phyloP scores from a whole-genome alignment of 2,113 vertebrate species.

The Synchiropus splendidus region DNA sequence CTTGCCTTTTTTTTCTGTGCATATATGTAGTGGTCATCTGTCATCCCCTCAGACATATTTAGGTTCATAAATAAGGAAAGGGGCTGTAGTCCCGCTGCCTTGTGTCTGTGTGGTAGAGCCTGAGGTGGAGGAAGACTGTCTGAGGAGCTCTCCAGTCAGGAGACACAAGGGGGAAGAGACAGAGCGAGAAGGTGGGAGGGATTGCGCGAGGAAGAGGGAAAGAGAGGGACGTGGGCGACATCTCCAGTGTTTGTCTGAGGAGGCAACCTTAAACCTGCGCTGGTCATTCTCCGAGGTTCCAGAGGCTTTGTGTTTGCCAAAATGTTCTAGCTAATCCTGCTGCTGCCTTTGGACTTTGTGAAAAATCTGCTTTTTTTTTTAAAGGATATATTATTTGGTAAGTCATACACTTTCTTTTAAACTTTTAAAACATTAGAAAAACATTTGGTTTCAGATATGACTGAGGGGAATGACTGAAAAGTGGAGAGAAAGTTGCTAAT shows the following conservation, averaged over 20 bases:
- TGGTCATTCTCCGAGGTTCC: conserved; percentile 43
- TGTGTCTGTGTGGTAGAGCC: conserved; percentile 48
- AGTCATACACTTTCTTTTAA: too few relatives aligned
- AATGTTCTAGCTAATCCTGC: conserved; percentile 43
- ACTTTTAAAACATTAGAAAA: too few relatives aligned
- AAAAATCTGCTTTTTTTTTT: conserved; percentile 16
- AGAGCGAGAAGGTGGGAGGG: conserved; percentile 37
- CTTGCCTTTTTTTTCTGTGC: conserved; percentile 35
- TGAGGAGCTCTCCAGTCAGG: conserved; percentile 50
- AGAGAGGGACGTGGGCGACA: conserved; percentile 53
- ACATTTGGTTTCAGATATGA: too few relatives aligned
- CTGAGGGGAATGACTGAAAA: too few relatives aligned
- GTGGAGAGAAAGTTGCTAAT: too few relatives aligned
- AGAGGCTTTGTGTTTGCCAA: conserved; percentile 41
- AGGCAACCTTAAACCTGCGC: conserved; percentile 63
- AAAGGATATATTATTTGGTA: too few relatives aligned
- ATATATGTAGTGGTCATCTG: conserved; percentile 78
- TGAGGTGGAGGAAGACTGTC: conserved; percentile 59
- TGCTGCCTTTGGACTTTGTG: conserved; percentile 43
- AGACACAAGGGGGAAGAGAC: conserved; percentile 60
- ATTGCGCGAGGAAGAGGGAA: conserved; percentile 5
- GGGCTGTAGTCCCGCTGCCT: conserved; percentile 55
- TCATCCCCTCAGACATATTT: conserved; percentile 78
- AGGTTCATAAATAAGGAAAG: conserved; percentile 90
- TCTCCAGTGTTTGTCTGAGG: conserved; percentile 56